Base-by-base conservation (phyloP, 2,888 invertebrate genomes). In the Lithophane leautieri region DNA sequence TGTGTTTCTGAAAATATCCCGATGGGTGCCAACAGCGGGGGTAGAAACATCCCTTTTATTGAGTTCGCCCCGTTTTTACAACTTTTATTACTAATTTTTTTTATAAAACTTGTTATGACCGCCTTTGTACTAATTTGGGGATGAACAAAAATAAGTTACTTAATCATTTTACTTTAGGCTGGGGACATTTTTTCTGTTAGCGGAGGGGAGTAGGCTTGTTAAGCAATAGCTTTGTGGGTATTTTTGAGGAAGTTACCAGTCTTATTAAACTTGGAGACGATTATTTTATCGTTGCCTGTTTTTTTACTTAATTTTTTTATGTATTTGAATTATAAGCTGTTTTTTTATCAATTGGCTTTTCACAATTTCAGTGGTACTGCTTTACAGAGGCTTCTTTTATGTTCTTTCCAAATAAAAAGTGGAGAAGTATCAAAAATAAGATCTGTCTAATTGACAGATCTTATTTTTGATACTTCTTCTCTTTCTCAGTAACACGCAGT, bases 121-220 rank as follows among this genome's bases (percentile, higher is more conserved):
- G 74, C 61, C 73, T 78, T 76, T 82, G 63, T 71, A 62, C 69
- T 83, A 83, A 85, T 83, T 85, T 82, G 58, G 40, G 79, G 69
- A 76, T 79, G 86, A 85, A 84, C 75, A 85, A 85, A 84, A 84
- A 84, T 85, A 84, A 85, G 83, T 82, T 79, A 82, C 58, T 84
- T 85, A 82, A 85, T 82, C 86, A 82, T 85, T 82, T 83, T 76
- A 74, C 82, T 84, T 84, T 34, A 72, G 60, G 16, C n/a, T 47
- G 28, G 60, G 47, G 62, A 67, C 44, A 47, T 65, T 76, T 72
- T 60, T 69, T 70, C 47, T 42, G 34, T 74, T 25, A 42, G 44
- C 68, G 77, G 63, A 70, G 52, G 69, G 78, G 61, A 70, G 52
- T n/a, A 54, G 50, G n/a, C 54, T 85, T 63, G 74, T 66, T 63